phyloP scores from a whole-genome alignment of 1,140 invertebrate genomes.

The Ostrea denselamellosa region DNA sequence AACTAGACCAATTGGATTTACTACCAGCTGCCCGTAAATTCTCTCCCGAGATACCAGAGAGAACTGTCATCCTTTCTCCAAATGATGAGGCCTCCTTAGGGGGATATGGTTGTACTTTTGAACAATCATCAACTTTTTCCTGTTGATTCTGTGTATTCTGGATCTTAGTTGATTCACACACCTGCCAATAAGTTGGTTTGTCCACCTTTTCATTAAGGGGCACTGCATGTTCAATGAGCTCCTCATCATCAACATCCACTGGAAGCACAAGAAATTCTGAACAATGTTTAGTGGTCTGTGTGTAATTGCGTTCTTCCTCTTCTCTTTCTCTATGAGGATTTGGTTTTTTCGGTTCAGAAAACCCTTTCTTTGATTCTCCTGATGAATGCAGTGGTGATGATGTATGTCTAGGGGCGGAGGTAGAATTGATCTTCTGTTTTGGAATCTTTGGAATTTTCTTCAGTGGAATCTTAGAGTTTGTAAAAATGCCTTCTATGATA shows the following conservation, averaged over 20 bases:
- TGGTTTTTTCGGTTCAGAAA: too few relatives aligned
- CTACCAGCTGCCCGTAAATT: neutral
- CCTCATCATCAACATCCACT: neutral
- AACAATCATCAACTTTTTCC: neutral
- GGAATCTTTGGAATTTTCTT: conserved; percentile 13
- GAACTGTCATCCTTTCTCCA: neutral
- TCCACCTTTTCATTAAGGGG: neutral
- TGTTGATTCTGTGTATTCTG: neutral
- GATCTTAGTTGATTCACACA: neutral
- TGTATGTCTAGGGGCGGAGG: neutral
- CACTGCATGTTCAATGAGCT: neutral
- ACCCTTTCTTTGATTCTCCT: neutral
- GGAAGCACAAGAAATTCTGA: neutral
- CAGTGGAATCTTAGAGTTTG: conserved; percentile 21
- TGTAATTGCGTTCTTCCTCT: neutral
- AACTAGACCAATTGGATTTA: neutral
- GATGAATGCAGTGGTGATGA: neutral
- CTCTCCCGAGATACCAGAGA: neutral
- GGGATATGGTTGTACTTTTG: neutral
- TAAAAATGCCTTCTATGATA: conserved; percentile 44
- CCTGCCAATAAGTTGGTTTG: neutral
- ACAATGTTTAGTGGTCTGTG: neutral
- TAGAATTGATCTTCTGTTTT: neutral
- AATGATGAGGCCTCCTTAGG: neutral
- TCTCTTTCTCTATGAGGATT: neutral